Evolutionary conservation across 1,140 invertebrate genomes (phyloP).

Genomic region (Temnothorax curvispinosus): DNA sequence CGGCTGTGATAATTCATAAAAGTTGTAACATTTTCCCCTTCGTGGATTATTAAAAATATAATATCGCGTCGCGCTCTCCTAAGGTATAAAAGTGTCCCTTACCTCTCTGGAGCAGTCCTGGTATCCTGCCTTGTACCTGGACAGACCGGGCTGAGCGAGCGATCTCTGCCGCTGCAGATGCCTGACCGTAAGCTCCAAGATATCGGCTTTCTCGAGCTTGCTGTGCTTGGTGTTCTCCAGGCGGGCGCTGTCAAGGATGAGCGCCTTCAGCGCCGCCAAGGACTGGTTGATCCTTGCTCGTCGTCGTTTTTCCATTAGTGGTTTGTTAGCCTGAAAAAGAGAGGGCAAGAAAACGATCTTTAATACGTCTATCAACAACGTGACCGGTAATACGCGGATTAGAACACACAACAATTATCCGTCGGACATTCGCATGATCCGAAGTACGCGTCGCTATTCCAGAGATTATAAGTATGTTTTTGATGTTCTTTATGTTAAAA

Average conservation of each 20-base stretch:
- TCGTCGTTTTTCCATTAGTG: constrained; percentile 96
- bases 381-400: not conserved
- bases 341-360: not conserved
- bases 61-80: not conserved
- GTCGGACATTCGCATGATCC: not conserved
- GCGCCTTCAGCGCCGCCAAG: constrained; percentile 93
- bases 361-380: not conserved
- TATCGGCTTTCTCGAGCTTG: constrained; percentile 97
- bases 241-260: constrained; percentile 91
- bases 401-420: not conserved
- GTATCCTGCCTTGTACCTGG: constrained; percentile 91
- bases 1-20: not conserved
- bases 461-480: no score
- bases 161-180: constrained; percentile 92
- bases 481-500: not conserved
- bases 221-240: constrained; percentile 91
- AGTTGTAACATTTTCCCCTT: not conserved
- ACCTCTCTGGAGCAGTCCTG: constrained; percentile 93
- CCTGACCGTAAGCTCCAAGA: constrained; percentile 95
- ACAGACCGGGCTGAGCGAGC: constrained; percentile 87
- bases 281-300: constrained; percentile 96
- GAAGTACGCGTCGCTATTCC: not conserved
- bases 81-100: constrained; percentile 35
- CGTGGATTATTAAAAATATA: not conserved
- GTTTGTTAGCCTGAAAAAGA: constrained; percentile 91